Evolutionary conservation across 2,113 vertebrate genomes (phyloP).

Genomic region (Ophiodon elongatus): DNA sequence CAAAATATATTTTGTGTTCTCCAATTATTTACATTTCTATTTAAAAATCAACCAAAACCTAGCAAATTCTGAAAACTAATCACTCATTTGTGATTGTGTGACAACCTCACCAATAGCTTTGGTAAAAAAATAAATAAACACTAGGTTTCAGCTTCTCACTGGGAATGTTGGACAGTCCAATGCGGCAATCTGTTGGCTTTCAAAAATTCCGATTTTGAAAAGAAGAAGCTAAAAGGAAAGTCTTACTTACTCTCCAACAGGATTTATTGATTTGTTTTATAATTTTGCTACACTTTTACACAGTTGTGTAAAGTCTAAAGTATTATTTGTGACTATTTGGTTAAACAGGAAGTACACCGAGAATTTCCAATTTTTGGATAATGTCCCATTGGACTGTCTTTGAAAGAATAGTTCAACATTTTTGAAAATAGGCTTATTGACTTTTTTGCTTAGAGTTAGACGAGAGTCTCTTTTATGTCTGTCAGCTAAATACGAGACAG

Average conservation of each 20-base stretch:
- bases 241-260: not conserved
- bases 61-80: not conserved
- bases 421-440: too few relatives aligned
- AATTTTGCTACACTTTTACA: not conserved
- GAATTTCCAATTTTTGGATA: too few relatives aligned
- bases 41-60: not conserved
- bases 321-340: not conserved
- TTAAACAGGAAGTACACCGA: not conserved
- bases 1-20: slow-evolving; percentile 25
- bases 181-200: not conserved
- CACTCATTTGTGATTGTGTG: not conserved
- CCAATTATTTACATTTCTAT: slow-evolving; percentile 22
- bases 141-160: not conserved
- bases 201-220: not conserved
- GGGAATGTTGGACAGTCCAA: not conserved
- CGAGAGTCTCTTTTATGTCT: too few relatives aligned
- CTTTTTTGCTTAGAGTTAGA: too few relatives aligned
- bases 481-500: too few relatives aligned
- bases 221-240: not conserved
- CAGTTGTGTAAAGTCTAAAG: not conserved
- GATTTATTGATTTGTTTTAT: not conserved
- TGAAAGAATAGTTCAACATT: too few relatives aligned
- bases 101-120: not conserved
- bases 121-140: not conserved
- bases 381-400: too few relatives aligned